Conservation (phyloP, 2,797 vertebrate genomes). For the Crenuchus spilurus region DNA sequence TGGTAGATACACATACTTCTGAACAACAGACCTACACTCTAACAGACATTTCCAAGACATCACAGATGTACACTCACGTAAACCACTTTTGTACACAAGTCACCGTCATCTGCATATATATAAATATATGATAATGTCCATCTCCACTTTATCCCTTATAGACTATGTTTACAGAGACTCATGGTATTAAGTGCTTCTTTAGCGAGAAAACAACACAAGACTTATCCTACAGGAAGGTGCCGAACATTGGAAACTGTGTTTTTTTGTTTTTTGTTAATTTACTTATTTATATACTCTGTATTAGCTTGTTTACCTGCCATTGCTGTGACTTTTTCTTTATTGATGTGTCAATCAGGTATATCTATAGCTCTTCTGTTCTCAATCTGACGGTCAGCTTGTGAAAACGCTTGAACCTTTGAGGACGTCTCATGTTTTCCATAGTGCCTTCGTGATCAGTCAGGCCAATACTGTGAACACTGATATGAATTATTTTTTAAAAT, state of each 20-base stretch:
- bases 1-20: conserved; percentile 41
- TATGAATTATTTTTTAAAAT: not conserved
- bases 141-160: conserved; percentile 33
- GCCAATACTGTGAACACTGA: not conserved
- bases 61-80: conserved; percentile 21
- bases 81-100: conserved; percentile 46
- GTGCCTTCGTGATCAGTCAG: conserved; percentile 39
- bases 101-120: not conserved
- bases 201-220: conserved; percentile 50
- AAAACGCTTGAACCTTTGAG: not conserved
- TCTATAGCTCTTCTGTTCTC: conserved; percentile 11
- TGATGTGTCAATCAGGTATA: conserved; percentile 14
- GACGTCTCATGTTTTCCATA: conserved; percentile 10
- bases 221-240: conserved; percentile 42
- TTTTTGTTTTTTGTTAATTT: conserved; percentile 15
- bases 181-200: conserved; percentile 76
- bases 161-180: conserved; percentile 79
- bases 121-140: not conserved
- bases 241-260: conserved; percentile 44
- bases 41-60: conserved; percentile 33
- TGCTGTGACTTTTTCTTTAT: not conserved
- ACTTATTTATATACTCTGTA: conserved; percentile 21
- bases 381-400: conserved; percentile 1
- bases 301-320: not conserved
- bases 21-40: conserved; percentile 49